Evolutionary conservation across 2,113 vertebrate genomes (phyloP).

Genomic region (Pyrgilauda ruficollis): DNA sequence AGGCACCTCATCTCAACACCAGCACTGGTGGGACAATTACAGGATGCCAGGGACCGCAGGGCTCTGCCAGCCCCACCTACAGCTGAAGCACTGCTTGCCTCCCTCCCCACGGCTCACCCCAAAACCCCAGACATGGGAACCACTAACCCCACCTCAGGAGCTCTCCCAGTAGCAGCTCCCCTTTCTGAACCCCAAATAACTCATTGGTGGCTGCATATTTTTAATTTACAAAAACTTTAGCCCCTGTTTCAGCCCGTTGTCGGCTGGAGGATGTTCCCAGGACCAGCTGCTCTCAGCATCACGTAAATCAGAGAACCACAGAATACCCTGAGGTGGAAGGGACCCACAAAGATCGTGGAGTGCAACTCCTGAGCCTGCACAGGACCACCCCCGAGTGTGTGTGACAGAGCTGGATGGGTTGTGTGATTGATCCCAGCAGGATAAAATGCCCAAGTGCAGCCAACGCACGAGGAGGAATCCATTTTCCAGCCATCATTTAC

Average conservation of each 20-base stretch:
- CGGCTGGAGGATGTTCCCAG: rapidly evolving
- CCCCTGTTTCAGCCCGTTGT: rapidly evolving
- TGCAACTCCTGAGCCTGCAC: background rate
- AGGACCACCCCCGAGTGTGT: background rate
- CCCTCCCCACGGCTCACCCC: background rate
- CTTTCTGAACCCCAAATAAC: background rate
- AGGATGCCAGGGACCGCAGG: background rate
- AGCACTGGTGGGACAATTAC: background rate
- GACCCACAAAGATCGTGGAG: too few species aligned
- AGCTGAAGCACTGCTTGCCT: background rate
- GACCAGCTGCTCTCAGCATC: background rate
- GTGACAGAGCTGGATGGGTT: background rate
- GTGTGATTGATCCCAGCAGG: background rate
- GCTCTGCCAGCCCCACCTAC: background rate
- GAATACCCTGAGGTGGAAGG: background rate
- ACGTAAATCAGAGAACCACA: background rate
- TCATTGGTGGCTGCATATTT: background rate
- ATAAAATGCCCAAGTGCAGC: rapidly evolving
- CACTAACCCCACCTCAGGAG: background rate
- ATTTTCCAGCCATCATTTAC: background rate
- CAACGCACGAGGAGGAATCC: background rate
- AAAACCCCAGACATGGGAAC: background rate
- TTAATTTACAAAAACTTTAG: background rate
- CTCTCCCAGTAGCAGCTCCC: background rate
- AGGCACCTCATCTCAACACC: background rate